Conservation (phyloP, 2,888 invertebrate genomes). For the Beris chalybata region DNA sequence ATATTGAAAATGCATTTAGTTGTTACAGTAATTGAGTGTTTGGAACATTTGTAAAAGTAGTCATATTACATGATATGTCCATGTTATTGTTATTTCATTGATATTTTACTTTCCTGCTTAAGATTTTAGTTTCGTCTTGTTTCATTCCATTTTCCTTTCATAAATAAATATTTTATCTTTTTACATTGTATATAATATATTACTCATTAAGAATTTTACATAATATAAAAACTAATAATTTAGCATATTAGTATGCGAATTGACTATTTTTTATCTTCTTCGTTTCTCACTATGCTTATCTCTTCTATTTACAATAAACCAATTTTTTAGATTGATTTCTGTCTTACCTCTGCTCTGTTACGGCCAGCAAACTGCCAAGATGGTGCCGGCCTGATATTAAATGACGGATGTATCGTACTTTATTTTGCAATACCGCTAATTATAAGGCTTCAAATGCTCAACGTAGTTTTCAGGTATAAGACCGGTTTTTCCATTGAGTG, state of each 20-base stretch:
- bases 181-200: conserved; percentile 7
- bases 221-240: conserved; percentile 17
- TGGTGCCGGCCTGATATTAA: too few relatives aligned
- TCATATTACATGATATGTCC: conserved; percentile 22
- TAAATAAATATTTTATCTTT: conserved; percentile 17
- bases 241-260: conserved; percentile 23
- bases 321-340: neutral
- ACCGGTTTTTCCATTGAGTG: conserved; percentile 87
- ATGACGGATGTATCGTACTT: conserved; percentile 10
- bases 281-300: neutral
- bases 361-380: too few relatives aligned
- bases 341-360: too few relatives aligned
- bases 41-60: conserved; percentile 6
- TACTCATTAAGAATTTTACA: conserved; percentile 10
- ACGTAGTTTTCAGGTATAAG: conserved; percentile 97
- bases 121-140: conserved; percentile 8
- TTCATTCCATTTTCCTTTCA: neutral
- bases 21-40: neutral
- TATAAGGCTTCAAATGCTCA: conserved; percentile 62
- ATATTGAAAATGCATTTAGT: too few relatives aligned
- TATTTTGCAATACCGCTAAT: conserved; percentile 39
- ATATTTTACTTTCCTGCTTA: conserved; percentile 7
- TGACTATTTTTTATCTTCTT: conserved; percentile 13
- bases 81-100: conserved; percentile 11
- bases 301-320: neutral